Conservation (phyloP, 1,140 invertebrate species). For the Drosophila asahinai region DNA sequence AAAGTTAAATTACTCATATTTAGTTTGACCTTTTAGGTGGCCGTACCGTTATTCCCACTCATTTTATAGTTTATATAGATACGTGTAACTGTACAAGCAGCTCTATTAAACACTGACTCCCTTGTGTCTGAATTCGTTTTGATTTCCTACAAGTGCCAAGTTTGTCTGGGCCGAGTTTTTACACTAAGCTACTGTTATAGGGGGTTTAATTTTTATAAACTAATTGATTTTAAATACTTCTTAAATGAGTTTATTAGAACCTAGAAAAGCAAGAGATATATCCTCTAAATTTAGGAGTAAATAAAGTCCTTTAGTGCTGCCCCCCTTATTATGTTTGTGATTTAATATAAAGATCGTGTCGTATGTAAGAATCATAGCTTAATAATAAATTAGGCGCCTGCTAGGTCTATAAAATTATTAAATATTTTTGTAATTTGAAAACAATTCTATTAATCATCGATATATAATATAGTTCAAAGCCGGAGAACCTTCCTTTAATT, state of each 20-base stretch:
- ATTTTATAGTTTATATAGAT: constrained; percentile 4
- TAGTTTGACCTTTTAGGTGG: constrained; percentile 56
- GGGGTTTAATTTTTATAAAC: not conserved
- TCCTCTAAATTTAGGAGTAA: not conserved
- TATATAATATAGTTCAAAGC: no score
- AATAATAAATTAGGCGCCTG: no score
- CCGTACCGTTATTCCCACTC: constrained; percentile 43
- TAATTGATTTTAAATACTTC: not conserved
- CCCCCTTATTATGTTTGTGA: no score
- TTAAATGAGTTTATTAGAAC: not conserved
- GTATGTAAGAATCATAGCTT: no score
- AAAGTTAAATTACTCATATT: constrained; percentile 44
- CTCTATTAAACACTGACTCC: constrained; percentile 49
- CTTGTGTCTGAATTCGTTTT: constrained; percentile 27
- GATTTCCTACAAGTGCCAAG: constrained; percentile 46
- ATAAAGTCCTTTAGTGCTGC: not conserved
- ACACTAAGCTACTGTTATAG: constrained; percentile 31
- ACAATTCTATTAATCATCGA: no score
- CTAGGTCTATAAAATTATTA: no score
- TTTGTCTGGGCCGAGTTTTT: constrained; percentile 12
- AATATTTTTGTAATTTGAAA: no score
- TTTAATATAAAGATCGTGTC: no score
- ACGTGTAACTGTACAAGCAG: constrained; percentile 52
- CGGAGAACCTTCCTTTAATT: not conserved
- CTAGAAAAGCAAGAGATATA: not conserved